Conservation (phyloP, 2,113 vertebrate genomes). For the Acinonyx jubatus region DNA sequence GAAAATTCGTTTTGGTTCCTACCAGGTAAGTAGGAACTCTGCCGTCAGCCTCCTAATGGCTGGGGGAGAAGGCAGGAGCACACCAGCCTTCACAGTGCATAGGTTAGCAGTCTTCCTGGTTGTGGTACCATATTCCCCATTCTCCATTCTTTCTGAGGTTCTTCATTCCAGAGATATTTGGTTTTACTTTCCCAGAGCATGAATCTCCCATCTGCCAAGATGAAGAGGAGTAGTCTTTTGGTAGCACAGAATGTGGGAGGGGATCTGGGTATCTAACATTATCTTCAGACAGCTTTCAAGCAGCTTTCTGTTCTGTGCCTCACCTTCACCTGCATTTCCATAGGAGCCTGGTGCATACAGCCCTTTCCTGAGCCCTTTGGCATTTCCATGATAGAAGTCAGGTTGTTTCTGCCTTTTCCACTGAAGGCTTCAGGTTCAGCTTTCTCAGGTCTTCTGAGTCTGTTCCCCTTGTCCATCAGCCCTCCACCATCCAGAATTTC, state of each 20-base stretch:
- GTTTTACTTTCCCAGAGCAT: background rate
- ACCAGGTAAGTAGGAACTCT: background rate
- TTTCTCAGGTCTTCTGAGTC: background rate
- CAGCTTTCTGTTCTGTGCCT: background rate
- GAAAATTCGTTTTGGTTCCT: background rate
- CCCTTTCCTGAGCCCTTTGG: background rate
- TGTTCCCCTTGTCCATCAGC: background rate
- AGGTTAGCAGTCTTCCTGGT: background rate
- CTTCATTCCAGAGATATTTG: background rate
- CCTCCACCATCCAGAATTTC: background rate
- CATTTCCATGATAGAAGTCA: background rate
- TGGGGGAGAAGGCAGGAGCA: background rate
- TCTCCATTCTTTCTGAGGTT: background rate
- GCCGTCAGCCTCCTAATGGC: background rate
- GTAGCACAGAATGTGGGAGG: background rate
- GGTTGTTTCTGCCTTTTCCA: background rate
- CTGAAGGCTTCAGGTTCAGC: background rate
- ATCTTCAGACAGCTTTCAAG: background rate
- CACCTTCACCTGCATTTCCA: background rate
- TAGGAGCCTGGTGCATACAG: background rate
- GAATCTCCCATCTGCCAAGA: background rate
- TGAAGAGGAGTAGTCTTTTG: background rate
- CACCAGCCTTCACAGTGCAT: background rate
- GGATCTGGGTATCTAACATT: background rate
- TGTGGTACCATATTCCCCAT: background rate